Evolutionary conservation across 2,888 invertebrate species (phyloP), one percentile per base, ranked within the genome.

Genomic region (Tipula vernalis): DNA sequence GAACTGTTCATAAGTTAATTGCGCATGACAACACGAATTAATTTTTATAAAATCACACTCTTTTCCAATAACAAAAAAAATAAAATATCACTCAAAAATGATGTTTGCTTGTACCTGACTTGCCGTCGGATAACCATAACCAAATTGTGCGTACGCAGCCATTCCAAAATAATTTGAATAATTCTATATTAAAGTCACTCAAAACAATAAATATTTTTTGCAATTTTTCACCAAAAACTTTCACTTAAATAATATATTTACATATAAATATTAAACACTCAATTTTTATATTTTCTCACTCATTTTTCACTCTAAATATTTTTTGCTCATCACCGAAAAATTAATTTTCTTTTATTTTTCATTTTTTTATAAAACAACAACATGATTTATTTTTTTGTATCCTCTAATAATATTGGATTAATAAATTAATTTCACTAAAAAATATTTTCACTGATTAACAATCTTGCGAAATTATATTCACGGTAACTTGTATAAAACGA

Each of bases 91-190:
- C 71, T 71, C 28, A 71, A 28, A 83, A 83, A 28, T 84, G 3
- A 84, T 84, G 12, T 13, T 39, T 84, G n/a, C 39, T 36, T 84
- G 18, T 93, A 97, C 97, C 97, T 97, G 97, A 90, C 97, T 95
- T 91, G 96, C 96, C 94, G 97, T 94, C 94, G 96, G 96, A 94
- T 97, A 97, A 90, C 96, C 94, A 92, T 97, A 97, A 93, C 97
- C 97, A 93, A 97, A 97, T 93, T 97, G 97, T 91, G 97, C 95
- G 93, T 97, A 97, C 90, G 97, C 96, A 92, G 97, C 91, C 92
- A 92, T 92, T 88, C 84, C 84, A 41, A 84, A 84, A 36, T 39
- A 41, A 85, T 42, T 85, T 85, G 85, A 41, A 42, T 12, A 85
- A 85, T 85, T 85, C 15, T 85, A 42, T 85, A 42, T 85, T 28